Evolutionary conservation across 2,888 invertebrate species (phyloP).

Genomic region (Heliconius aoede): DNA sequence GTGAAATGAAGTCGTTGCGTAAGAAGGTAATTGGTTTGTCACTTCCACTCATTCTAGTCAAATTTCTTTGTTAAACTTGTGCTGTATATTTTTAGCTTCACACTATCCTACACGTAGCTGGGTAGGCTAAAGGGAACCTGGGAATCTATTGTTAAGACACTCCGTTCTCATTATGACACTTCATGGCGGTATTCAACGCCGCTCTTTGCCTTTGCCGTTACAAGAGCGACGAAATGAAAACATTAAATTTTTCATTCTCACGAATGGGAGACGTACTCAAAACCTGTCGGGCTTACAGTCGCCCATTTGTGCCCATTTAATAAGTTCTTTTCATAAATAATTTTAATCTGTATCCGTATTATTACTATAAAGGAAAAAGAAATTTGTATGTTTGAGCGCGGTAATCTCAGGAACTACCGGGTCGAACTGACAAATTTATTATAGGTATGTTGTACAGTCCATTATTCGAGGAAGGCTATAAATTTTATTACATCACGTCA

Average conservation of each 20-base stretch:
- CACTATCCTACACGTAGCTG: neutral
- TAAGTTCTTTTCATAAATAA: too few species aligned
- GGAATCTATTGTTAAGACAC: neutral
- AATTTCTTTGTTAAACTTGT: neutral
- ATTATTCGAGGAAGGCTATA: too few species aligned
- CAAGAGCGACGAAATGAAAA: neutral
- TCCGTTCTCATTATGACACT: neutral
- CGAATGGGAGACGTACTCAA: neutral
- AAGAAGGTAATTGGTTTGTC: conserved; percentile 11
- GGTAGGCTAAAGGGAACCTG: neutral
- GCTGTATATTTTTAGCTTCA: neutral
- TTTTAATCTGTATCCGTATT: too few species aligned
- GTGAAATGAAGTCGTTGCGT: conserved; percentile 7
- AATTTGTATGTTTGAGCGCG: too few species aligned
- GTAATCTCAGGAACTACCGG: too few species aligned
- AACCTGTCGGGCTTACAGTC: neutral
- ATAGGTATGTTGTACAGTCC: too few species aligned
- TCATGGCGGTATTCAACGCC: neutral
- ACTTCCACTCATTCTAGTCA: neutral
- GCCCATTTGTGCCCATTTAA: neutral
- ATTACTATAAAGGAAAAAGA: too few species aligned
- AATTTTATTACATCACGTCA: too few species aligned
- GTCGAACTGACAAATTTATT: too few species aligned
- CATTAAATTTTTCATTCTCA: neutral
- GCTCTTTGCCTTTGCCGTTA: neutral